Conservation (phyloP, 2,888 invertebrate genomes). For the Lithosia quadra region DNA sequence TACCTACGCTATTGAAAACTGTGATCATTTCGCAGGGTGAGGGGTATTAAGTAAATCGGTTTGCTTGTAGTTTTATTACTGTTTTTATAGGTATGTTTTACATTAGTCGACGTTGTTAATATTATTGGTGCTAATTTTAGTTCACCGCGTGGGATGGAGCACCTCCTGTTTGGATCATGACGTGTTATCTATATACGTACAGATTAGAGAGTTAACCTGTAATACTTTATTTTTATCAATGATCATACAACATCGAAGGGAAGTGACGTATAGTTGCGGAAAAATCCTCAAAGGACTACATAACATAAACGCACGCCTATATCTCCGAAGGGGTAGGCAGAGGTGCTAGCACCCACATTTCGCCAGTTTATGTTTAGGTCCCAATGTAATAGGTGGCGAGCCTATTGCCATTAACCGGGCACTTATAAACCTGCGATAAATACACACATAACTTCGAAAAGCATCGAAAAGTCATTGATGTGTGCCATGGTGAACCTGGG, state of each 20-base stretch:
- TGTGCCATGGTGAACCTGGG: too few relatives aligned
- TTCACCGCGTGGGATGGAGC: conserved; percentile 16
- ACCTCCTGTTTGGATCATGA: conserved; percentile 18
- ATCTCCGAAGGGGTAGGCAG: too few relatives aligned
- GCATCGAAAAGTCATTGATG: too few relatives aligned
- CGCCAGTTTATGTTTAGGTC: too few relatives aligned
- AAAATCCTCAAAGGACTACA: not conserved
- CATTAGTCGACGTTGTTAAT: conserved; percentile 12
- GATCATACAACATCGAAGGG: conserved; percentile 1
- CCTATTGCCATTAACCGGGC: too few relatives aligned
- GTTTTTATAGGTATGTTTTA: not conserved
- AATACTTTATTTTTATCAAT: conserved; percentile 21
- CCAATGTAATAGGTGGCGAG: too few relatives aligned
- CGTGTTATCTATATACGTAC: conserved; percentile 17
- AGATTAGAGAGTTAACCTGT: conserved; percentile 17
- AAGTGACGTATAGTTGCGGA: not conserved
- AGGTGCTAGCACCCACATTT: too few relatives aligned
- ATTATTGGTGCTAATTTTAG: conserved; percentile 23
- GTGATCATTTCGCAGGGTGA: not conserved
- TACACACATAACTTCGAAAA: too few relatives aligned
- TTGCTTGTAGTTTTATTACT: not conserved
- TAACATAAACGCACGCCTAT: too few relatives aligned
- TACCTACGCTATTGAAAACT: not conserved
- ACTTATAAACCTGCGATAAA: too few relatives aligned
- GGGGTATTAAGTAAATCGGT: not conserved